Base-by-base conservation (phyloP, 2,888 invertebrate genomes). In the Drosophila nr. medialis region DNA sequence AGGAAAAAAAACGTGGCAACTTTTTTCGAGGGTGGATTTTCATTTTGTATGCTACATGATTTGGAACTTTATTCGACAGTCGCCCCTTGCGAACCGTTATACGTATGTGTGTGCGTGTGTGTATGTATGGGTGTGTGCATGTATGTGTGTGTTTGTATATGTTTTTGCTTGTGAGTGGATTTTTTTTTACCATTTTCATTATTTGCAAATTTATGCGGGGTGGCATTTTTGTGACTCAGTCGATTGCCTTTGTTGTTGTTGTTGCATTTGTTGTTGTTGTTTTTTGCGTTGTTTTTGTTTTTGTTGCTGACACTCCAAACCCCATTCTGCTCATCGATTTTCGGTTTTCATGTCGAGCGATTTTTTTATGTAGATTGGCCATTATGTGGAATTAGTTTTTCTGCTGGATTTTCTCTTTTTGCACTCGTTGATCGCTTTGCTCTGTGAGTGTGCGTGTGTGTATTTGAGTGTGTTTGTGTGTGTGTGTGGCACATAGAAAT, bases 141-240 rank as follows among this genome's bases (percentile, higher is more conserved):
- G 40, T 51, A n/a, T 68, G 2, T 2, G 13, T 69, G 21, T 61
- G 55, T 61, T 15, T 55, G 40, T 55, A 24, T 68, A 27, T 68
- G 59, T 74, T 50, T 58, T 40, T 70, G 64, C 64, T 36, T 76
- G 64, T 64, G 59, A 72, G 58, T 65, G 29, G 29, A 45, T 70
- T 88, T 89, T 85, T 77, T 90, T 86, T 83, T 81, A 79, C 64
- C 81, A 70, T 87, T 80, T 82, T 78, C 86, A 87, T 90, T 87
- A 86, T 90, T 87, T 81, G 90, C 89, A 89, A 89, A 90, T 87
- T 87, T 90, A 89, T 90, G 90, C 86, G 75, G 89, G 87, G 84
- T 86, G 89, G 89, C 70, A 72, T 72, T 75, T 77, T 64, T 74
- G 73, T 75, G 88, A 87, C 73, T 89, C 90, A 80, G 77, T 71